These are phyloP conservation scores for Agrochola lota DNA, from an alignment of 2,888 invertebrate species.

Conservation along the genomic window DNA sequence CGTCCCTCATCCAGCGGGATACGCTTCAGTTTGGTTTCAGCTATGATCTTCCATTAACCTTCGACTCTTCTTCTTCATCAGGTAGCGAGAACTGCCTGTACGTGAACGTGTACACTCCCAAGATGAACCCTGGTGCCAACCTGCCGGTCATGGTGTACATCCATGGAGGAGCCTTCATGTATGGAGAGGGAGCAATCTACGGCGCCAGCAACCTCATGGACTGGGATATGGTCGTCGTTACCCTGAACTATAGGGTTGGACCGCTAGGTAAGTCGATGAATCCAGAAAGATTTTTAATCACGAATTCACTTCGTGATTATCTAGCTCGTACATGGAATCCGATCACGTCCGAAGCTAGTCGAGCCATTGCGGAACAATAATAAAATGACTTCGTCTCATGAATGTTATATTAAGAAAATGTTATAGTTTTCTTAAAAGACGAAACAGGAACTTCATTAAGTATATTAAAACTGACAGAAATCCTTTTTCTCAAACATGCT, in stretches of 20 bases:
- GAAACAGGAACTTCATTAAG: no score
- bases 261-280: constrained; percentile 89
- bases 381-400: no score
- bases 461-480: no score
- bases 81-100: constrained; percentile 93
- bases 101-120: constrained; percentile 91
- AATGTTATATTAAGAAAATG: no score
- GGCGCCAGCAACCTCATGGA: constrained; percentile 92
- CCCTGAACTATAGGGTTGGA: constrained; percentile 93
- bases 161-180: constrained; percentile 94
- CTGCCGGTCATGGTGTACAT: constrained; percentile 92
- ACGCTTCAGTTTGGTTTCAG: neutral
- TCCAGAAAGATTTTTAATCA: no score
- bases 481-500: no score
- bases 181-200: constrained; percentile 89
- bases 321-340: no score
- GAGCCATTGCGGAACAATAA: no score
- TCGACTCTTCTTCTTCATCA: constrained; percentile 52
- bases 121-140: constrained; percentile 77
- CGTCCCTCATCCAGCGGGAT: neutral
- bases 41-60: neutral
- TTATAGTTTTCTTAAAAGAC: no score
- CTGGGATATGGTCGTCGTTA: constrained; percentile 92
- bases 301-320: no score
- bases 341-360: no score